A percentile compares a stretch with the other conserved stretches of the same genome.
Conservation (phyloP, 2,888 invertebrate species). For the Amphipoea oculea region DNA sequence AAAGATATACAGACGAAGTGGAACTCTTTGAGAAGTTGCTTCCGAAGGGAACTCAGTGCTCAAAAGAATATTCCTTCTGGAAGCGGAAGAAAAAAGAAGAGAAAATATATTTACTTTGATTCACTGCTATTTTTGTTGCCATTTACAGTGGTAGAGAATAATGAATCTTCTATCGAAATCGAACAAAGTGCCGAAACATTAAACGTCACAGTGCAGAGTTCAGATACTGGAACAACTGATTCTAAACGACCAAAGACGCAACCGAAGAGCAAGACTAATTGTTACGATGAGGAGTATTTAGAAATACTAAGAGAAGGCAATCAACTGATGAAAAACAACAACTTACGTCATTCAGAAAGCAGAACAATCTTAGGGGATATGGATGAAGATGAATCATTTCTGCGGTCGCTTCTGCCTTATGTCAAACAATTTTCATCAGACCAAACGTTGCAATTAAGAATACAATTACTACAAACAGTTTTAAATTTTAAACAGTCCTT, state of each 20-base stretch:
- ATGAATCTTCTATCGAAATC: slow-evolving; percentile 46
- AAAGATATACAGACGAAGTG: slow-evolving; percentile 17
- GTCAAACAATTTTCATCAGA: slow-evolving; percentile 53
- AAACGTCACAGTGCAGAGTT: slow-evolving; percentile 14
- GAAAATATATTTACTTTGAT: slow-evolving; percentile 53
- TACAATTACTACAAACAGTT: slow-evolving; percentile 38
- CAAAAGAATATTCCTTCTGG: slow-evolving; percentile 48
- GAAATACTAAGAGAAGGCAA: slow-evolving; percentile 51
- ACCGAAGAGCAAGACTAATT: slow-evolving; percentile 39
- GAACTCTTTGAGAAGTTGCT: slow-evolving; percentile 45
- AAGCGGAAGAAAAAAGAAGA: slow-evolving; percentile 43
- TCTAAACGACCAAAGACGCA: slow-evolving; percentile 44
- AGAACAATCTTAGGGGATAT: slow-evolving; percentile 36
- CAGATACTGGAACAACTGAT: slow-evolving; percentile 19
- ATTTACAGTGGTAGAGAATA: slow-evolving; percentile 43
- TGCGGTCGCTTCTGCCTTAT: slow-evolving; percentile 51
- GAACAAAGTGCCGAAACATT: slow-evolving; percentile 37
- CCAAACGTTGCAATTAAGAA: slow-evolving; percentile 53
- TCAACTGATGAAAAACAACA: slow-evolving; percentile 46
- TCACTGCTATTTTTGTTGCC: slow-evolving; percentile 51
- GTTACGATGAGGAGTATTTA: slow-evolving; percentile 50
- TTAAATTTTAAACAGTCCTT: slow-evolving; percentile 47
- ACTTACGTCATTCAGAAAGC: slow-evolving; percentile 38
- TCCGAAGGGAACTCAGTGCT: slow-evolving; percentile 44
- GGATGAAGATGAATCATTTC: slow-evolving; percentile 53